Conservation (phyloP, 30 jellyfish, hydroid and myxozoan genomes). For the Pseudorhiza aurosa region DNA sequence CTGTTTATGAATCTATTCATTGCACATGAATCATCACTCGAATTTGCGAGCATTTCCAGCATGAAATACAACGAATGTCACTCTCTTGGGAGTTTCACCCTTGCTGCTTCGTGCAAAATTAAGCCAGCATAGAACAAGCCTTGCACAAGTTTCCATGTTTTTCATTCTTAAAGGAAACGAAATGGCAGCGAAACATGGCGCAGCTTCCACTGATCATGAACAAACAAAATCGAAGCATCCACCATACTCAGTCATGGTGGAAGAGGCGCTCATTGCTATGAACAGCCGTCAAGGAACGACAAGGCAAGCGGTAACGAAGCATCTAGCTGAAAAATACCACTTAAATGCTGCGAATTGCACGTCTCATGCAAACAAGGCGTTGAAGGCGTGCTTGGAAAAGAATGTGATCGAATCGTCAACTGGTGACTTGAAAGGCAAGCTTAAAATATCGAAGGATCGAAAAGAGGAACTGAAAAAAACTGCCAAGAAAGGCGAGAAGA, state of each 20-base stretch:
- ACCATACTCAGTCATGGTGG: conserved; percentile 30
- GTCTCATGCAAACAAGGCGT: conserved; percentile 23
- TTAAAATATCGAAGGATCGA: conserved; percentile 32
- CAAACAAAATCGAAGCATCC: conserved; percentile 32
- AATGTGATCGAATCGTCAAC: conserved; percentile 36
- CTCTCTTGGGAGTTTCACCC: background rate
- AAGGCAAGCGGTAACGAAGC: conserved; percentile 42
- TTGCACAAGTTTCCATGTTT: no score
- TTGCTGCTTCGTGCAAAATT: background rate
- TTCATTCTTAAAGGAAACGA: background rate
- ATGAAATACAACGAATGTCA: no score
- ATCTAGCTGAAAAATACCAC: conserved; percentile 5
- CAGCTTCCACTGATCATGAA: background rate
- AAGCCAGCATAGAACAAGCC: no score
- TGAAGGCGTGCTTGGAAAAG: conserved; percentile 51
- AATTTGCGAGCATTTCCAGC: no score
- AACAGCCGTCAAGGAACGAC: conserved; percentile 56
- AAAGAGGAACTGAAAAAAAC: conserved; percentile 43
- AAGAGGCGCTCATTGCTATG: conserved; percentile 19
- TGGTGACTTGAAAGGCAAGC: conserved; percentile 35
- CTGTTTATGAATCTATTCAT: no score
- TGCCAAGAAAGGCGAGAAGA: conserved; percentile 19
- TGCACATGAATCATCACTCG: no score
- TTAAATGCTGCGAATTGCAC: conserved; percentile 20
- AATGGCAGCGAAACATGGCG: conserved; percentile 9